A percentile compares a stretch with the other conserved stretches of the same genome.
These are phyloP conservation scores for Ovis aries DNA, from an alignment of 2,113 vertebrate species.

Conservation along the genomic window DNA sequence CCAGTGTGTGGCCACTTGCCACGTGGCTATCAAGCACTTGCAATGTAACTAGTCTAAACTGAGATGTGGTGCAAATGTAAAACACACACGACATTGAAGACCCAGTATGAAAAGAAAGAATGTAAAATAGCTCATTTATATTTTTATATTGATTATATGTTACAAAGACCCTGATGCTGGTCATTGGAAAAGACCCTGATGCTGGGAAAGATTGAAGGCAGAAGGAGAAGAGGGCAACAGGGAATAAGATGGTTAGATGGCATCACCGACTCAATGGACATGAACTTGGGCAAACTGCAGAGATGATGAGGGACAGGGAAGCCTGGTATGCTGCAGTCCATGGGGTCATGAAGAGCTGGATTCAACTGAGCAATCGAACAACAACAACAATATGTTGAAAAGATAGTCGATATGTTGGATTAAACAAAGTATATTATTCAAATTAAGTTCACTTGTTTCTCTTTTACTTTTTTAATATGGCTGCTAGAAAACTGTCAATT, in stretches of 20 bases:
- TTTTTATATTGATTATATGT: not conserved
- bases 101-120: not conserved
- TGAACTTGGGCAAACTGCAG: not conserved
- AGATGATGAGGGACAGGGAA: not conserved
- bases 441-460: not conserved
- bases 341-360: not conserved
- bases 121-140: not conserved
- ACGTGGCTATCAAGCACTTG: not conserved
- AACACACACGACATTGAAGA: not conserved
- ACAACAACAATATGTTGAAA: not conserved
- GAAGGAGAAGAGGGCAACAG: not conserved
- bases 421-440: not conserved
- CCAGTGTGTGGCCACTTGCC: rapidly evolving
- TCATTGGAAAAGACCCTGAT: not conserved
- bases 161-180: not conserved
- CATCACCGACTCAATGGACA: not conserved
- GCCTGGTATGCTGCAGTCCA: not conserved
- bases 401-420: not conserved
- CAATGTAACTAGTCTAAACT: not conserved
- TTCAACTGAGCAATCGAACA: not conserved
- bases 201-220: not conserved
- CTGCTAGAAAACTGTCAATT: not conserved
- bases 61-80: not conserved
- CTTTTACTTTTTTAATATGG: not conserved
- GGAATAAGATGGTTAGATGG: not conserved